These are phyloP conservation scores for Seriola dumerili DNA, from an alignment of 2,113 vertebrate genomes.

Conservation along the genomic window DNA sequence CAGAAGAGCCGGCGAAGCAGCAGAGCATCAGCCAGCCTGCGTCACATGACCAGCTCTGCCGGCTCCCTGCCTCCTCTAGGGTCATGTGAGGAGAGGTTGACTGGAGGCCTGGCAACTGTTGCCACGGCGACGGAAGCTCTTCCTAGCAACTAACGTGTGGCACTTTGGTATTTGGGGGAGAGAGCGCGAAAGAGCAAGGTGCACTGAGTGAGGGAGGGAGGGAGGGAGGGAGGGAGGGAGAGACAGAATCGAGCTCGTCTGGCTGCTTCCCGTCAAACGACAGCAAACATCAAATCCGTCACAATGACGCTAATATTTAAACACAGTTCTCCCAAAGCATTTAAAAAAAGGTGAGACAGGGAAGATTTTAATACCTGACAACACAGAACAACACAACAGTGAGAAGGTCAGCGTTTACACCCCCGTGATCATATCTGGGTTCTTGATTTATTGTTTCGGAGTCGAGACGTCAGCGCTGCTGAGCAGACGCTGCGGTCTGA, in stretches of 20 bases:
- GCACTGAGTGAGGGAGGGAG: neutral
- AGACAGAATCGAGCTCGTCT: constrained; percentile 15
- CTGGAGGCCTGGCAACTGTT: constrained; percentile 72
- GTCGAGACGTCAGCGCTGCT: neutral
- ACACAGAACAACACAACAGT: no score
- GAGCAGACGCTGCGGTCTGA: neutral
- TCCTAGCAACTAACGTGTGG: constrained; percentile 78
- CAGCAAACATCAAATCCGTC: neutral
- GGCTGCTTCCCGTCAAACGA: neutral
- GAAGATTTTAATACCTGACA: no score
- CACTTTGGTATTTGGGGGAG: constrained; percentile 46
- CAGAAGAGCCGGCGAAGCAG: neutral
- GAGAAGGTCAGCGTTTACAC: no score
- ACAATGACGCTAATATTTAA: no score
- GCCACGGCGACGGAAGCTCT: constrained; percentile 81
- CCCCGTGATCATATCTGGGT: neutral
- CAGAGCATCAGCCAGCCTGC: constrained; percentile 22
- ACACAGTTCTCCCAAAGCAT: no score
- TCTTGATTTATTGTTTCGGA: neutral
- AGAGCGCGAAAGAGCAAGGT: constrained; percentile 4
- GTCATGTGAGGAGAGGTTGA: constrained; percentile 79
- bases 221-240: neutral
- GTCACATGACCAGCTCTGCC: constrained; percentile 71
- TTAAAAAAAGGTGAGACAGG: neutral
- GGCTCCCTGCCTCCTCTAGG: constrained; percentile 62